Conservation (phyloP, 2,113 vertebrate genomes). For the Pollimyrus isidori region DNA sequence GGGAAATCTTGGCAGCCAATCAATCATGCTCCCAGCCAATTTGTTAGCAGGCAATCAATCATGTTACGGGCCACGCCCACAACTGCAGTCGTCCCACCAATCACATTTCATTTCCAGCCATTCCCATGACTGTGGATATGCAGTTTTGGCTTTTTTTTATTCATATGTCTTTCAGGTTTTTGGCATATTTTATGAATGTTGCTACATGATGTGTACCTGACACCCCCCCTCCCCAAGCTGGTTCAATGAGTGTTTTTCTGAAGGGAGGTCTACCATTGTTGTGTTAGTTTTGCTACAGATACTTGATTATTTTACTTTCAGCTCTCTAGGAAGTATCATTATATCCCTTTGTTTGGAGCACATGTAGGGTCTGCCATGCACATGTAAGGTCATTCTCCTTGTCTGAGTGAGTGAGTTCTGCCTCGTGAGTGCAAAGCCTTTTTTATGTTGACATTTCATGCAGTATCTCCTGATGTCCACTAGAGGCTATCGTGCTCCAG, state of each 20-base stretch:
- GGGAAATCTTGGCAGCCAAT: conserved; percentile 45
- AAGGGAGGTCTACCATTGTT: conserved; percentile 3
- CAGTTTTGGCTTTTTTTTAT: not conserved
- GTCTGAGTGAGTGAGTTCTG: not conserved
- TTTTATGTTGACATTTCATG: conserved; percentile 15
- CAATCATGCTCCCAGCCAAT: conserved; percentile 26
- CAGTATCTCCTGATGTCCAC: conserved; percentile 38
- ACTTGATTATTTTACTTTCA: not conserved
- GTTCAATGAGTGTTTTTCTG: conserved; percentile 9
- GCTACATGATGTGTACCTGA: not conserved
- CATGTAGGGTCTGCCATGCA: not conserved
- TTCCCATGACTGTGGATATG: not conserved
- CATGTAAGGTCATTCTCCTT: not conserved
- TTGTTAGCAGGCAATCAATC: not conserved
- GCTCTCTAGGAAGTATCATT: not conserved
- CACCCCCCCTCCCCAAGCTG: conserved; percentile 21
- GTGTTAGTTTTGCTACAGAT: not conserved
- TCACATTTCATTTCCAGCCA: conserved; percentile 31
- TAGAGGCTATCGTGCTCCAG: conserved; percentile 47
- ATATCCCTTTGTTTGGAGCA: not conserved
- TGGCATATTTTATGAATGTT: conserved; percentile 4
- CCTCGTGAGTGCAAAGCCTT: not conserved
- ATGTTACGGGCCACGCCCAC: not conserved
- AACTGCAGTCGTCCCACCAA: conserved; percentile 33
- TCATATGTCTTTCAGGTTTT: not conserved